A percentile compares a stretch with the other conserved stretches of the same genome.
Evolutionary conservation across 2,113 vertebrate genomes (phyloP).

Genomic region (Psophia crepitans): DNA sequence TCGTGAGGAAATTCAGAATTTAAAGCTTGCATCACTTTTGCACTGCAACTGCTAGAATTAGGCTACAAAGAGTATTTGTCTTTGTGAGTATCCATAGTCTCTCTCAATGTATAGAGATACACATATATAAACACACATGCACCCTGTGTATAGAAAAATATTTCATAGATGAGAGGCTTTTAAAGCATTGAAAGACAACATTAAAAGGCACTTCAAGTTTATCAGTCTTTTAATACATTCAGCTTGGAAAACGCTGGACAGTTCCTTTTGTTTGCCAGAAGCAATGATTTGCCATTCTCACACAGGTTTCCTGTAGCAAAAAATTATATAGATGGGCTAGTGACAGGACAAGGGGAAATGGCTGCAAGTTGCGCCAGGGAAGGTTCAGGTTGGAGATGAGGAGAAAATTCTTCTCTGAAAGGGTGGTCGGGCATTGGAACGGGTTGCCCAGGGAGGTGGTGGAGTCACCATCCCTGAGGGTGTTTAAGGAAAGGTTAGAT

Average conservation of each 20-base stretch:
- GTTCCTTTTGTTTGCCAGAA: conserved; percentile 16
- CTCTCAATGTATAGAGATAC: background rate
- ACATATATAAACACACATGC: background rate
- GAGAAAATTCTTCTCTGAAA: too few species aligned
- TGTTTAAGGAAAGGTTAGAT: too few species aligned
- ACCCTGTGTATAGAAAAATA: background rate
- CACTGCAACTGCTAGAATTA: background rate
- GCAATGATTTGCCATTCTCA: background rate
- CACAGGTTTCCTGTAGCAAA: background rate
- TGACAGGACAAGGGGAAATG: too few species aligned
- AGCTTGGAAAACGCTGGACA: conserved; percentile 52
- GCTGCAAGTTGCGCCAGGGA: too few species aligned
- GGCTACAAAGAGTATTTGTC: background rate
- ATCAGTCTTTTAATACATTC: background rate
- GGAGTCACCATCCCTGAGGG: too few species aligned
- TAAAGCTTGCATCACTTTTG: background rate
- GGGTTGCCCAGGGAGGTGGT: too few species aligned
- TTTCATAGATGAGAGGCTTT: background rate
- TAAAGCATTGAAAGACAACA: background rate
- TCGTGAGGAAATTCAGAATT: background rate
- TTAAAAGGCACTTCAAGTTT: background rate
- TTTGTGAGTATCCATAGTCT: background rate
- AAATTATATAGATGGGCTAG: background rate
- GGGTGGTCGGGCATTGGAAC: too few species aligned
- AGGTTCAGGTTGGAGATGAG: too few species aligned